phyloP scores from a whole-genome alignment of 2,888 invertebrate genomes.

The Amphipyra tragopoginis region DNA sequence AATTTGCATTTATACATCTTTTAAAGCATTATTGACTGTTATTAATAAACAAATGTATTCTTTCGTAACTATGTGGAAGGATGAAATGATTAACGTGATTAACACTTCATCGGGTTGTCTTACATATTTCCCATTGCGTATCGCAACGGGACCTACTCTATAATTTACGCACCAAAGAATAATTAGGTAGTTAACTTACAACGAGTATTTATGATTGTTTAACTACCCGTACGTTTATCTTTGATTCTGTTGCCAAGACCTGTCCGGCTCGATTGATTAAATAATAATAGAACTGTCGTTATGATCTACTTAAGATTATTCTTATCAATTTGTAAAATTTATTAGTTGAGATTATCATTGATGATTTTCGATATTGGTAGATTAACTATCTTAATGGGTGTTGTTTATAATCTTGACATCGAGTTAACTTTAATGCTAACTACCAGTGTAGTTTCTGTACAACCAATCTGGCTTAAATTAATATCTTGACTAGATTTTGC shows the following conservation, averaged over 20 bases:
- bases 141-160: conserved; percentile 20
- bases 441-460: conserved; percentile 2
- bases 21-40: conserved; percentile 34
- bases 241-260: conserved; percentile 34
- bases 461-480: background rate
- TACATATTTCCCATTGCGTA: conserved; percentile 64
- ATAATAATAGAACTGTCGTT: conserved; percentile 17
- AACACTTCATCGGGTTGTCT: conserved; percentile 60
- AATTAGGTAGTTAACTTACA: conserved; percentile 44
- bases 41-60: conserved; percentile 41
- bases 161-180: conserved; percentile 48
- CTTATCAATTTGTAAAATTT: background rate
- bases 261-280: conserved; percentile 24
- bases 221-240: conserved; percentile 21
- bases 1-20: conserved; percentile 39
- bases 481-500: background rate
- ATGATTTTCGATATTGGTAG: conserved; percentile 16
- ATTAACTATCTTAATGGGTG: background rate
- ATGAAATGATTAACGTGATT: conserved; percentile 64
- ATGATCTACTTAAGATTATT: conserved; percentile 7
- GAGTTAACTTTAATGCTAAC: background rate
- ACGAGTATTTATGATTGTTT: conserved; percentile 44
- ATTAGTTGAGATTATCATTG: conserved; percentile 1
- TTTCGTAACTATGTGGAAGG: conserved; percentile 63
- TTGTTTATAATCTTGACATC: background rate